phyloP scores from a whole-genome alignment of 2,888 invertebrate species.

The Argyresthia albistria region DNA sequence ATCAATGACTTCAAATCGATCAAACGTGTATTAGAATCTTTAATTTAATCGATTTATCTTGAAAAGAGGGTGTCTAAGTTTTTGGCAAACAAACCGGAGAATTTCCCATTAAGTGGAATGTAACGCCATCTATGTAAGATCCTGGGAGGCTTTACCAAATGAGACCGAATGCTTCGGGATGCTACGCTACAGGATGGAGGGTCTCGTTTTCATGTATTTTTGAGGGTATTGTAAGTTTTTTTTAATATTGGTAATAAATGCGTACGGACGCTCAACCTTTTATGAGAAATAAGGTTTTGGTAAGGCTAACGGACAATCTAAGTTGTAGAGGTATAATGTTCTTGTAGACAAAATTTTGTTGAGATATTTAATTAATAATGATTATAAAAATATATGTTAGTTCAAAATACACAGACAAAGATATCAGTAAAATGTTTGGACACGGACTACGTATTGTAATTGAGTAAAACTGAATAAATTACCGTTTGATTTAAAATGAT shows the following conservation, averaged over 20 bases:
- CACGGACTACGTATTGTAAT: too few relatives aligned
- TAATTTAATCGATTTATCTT: too few relatives aligned
- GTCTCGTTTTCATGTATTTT: conserved; percentile 6
- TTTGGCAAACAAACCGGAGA: background rate
- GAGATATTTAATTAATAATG: too few relatives aligned
- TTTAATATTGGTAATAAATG: conserved; percentile 2
- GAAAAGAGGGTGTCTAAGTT: conserved; percentile 19
- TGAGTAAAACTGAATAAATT: too few relatives aligned
- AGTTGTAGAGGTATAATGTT: too few relatives aligned
- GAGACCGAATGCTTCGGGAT: conserved; percentile 61
- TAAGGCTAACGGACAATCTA: background rate
- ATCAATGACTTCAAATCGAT: too few relatives aligned
- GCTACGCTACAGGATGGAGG: conserved; percentile 19
- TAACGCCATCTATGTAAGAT: conserved; percentile 69
- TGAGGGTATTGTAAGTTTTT: background rate
- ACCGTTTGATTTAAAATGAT: too few relatives aligned
- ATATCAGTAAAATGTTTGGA: too few relatives aligned
- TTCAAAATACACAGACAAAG: too few relatives aligned
- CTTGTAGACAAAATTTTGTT: too few relatives aligned
- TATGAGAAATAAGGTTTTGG: background rate
- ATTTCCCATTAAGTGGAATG: conserved; percentile 39
- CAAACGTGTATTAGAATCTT: too few relatives aligned
- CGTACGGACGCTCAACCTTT: background rate
- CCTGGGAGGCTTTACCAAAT: conserved; percentile 63
- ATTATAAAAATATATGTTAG: too few relatives aligned